Percentiles rank a stretch among this genome's conserved stretches.
These are phyloP conservation scores for Tetrax tetrax DNA, from an alignment of 2,113 vertebrate species.

Conservation along the genomic window DNA sequence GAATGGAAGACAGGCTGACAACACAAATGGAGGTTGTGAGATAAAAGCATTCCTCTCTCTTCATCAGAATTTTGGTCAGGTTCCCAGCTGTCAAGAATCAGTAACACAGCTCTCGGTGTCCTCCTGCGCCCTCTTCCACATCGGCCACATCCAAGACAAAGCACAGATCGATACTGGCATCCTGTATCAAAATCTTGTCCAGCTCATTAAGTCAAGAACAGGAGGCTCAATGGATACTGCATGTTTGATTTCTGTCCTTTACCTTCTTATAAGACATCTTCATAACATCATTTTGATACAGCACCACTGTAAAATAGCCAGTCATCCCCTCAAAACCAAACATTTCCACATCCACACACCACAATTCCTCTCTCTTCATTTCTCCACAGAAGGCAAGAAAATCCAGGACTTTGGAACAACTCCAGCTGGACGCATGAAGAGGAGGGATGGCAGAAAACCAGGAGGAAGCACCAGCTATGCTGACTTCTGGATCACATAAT, in stretches of 20 bases:
- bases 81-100: neutral
- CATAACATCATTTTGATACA: neutral
- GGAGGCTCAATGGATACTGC: neutral
- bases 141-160: slow-evolving; percentile 1
- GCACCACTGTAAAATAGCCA: neutral
- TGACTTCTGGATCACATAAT: neutral
- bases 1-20: neutral
- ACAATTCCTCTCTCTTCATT: neutral
- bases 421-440: neutral
- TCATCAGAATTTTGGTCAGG: neutral
- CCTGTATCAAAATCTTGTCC: slow-evolving; percentile 28
- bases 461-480: neutral
- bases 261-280: neutral
- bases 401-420: neutral
- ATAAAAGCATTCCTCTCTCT: neutral
- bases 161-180: slow-evolving; percentile 14
- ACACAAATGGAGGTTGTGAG: neutral
- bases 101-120: neutral
- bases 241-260: neutral
- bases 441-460: neutral
- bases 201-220: neutral
- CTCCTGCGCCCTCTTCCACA: slow-evolving; percentile 18
- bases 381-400: neutral
- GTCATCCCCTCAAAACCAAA: neutral
- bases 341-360: neutral